Percentiles rank a stretch among this genome's conserved stretches.
Conservation (phyloP, 1,140 invertebrate genomes). For the Arion vulgaris region DNA sequence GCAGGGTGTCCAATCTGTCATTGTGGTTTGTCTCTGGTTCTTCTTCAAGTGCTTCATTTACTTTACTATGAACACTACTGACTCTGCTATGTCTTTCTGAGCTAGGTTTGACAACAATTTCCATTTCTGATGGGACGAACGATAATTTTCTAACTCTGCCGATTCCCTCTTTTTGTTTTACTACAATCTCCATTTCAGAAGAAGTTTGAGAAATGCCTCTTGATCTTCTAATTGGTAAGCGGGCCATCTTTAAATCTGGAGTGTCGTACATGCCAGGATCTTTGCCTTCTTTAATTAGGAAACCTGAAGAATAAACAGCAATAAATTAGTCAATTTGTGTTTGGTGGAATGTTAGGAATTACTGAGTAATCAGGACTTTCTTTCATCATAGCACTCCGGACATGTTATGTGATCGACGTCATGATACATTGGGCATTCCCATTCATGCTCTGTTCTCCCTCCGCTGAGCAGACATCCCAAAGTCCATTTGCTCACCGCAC, state of each 20-base stretch:
- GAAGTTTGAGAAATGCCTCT: background rate
- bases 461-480: too few relatives aligned
- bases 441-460: too few relatives aligned
- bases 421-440: too few relatives aligned
- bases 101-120: background rate
- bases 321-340: too few relatives aligned
- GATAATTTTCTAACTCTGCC: background rate
- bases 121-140: background rate
- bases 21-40: background rate
- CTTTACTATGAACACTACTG: background rate
- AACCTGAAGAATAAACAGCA: background rate
- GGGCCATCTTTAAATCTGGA: background rate
- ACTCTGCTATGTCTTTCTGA: too few relatives aligned
- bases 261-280: background rate
- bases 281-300: background rate
- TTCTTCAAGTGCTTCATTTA: background rate
- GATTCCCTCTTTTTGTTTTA: background rate
- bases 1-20: background rate
- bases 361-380: too few relatives aligned
- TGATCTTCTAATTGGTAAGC: background rate
- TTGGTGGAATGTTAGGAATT: too few relatives aligned
- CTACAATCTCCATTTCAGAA: constrained; percentile 1
- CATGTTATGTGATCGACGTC: too few relatives aligned
- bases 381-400: too few relatives aligned
- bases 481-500: too few relatives aligned